Percentiles rank a stretch among this genome's conserved stretches.
Evolutionary conservation across 2,797 vertebrate genomes (phyloP).

Genomic region (Hippopotamyrus pictus): DNA sequence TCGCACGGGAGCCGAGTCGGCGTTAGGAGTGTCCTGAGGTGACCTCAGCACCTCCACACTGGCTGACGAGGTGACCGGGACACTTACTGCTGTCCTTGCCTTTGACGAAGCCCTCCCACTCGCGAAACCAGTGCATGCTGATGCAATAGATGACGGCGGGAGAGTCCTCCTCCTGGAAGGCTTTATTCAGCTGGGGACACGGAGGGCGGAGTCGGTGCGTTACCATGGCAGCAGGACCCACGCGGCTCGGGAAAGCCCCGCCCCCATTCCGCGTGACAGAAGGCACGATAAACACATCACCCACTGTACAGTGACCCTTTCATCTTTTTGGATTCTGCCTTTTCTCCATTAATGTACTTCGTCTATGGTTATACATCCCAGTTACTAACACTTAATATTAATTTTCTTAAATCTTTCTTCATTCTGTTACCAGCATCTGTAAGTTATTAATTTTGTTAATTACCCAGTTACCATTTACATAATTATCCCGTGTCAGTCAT

Average conservation of each 20-base stretch:
- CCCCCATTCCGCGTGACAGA: not conserved
- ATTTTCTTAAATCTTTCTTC: not conserved
- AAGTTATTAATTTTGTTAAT: not conserved
- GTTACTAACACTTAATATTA: not conserved
- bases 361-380: not conserved
- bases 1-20: not conserved
- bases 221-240: not conserved
- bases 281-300: not conserved
- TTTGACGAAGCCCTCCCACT: conserved; percentile 98
- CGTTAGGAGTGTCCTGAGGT: not conserved
- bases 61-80: not conserved
- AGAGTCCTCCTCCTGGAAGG: conserved; percentile 96
- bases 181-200: conserved; percentile 82
- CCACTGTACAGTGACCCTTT: not conserved
- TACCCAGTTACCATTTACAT: not conserved
- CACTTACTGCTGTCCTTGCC: conserved; percentile 81
- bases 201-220: not conserved
- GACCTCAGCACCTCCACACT: not conserved
- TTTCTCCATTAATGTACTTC: not conserved
- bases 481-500: not conserved
- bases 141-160: conserved; percentile 95
- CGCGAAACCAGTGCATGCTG: conserved; percentile 99
- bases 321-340: not conserved
- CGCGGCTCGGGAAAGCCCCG: not conserved
- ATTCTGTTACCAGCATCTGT: not conserved